A percentile compares a stretch with the other conserved stretches of the same genome.
Evolutionary conservation across 2,888 invertebrate species (phyloP).

Genomic region (Athalia rosae): DNA sequence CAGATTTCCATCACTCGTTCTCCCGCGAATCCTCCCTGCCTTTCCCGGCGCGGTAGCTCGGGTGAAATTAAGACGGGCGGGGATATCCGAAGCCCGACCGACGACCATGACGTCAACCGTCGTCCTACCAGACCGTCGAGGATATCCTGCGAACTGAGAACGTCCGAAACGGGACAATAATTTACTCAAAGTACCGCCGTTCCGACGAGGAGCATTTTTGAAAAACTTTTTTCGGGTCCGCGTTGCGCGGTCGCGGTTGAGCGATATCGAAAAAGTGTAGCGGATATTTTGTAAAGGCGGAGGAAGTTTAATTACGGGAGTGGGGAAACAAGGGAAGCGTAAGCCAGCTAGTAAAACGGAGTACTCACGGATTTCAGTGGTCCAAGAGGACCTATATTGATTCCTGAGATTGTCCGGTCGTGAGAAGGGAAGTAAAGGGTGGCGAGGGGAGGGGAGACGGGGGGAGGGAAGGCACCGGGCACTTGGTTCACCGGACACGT

Average conservation of each 20-base stretch:
- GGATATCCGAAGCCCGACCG: background rate
- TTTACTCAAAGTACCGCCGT: slow-evolving; percentile 1
- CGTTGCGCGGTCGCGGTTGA: background rate
- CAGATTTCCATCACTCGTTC: slow-evolving; percentile 24
- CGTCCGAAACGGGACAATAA: slow-evolving; percentile 11
- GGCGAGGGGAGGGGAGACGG: slow-evolving; percentile 41
- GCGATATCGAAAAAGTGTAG: background rate
- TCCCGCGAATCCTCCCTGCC: background rate
- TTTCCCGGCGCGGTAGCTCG: no score
- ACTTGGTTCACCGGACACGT: slow-evolving; percentile 67
- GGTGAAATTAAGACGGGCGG: slow-evolving; percentile 28
- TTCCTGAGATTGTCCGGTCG: slow-evolving; percentile 61
- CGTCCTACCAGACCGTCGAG: slow-evolving; percentile 29
- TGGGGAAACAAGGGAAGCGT: slow-evolving; percentile 9
- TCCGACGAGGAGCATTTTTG: background rate
- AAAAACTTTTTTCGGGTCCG: slow-evolving; percentile 13
- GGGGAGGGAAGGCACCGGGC: slow-evolving; percentile 50
- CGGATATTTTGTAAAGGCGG: slow-evolving; percentile 23
- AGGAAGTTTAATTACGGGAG: slow-evolving; percentile 62
- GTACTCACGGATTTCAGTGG: slow-evolving; percentile 57
- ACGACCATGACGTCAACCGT: slow-evolving; percentile 33
- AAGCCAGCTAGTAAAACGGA: slow-evolving; percentile 51
- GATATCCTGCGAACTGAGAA: slow-evolving; percentile 7
- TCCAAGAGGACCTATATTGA: slow-evolving; percentile 61
- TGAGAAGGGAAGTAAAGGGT: slow-evolving; percentile 44